Evolutionary conservation across 2,113 vertebrate species (phyloP), one percentile per base, ranked within the genome.

Genomic region (Petromus typicus): DNA sequence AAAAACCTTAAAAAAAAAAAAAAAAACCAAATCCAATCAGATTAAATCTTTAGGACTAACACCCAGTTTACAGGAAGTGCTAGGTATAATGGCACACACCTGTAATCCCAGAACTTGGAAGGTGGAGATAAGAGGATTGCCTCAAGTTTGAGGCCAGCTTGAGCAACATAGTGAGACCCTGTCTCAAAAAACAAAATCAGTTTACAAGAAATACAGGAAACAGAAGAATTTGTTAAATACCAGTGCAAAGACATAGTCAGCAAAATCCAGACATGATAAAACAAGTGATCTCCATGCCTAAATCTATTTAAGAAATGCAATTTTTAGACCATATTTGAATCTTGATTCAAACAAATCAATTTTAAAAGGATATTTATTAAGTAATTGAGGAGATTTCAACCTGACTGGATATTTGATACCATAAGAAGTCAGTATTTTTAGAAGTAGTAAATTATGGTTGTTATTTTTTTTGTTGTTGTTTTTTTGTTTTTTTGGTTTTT

Each of bases 1-100:
- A n/a, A n/a, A n/a, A n/a, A n/a, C n/a, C n/a, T n/a, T n/a, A n/a
- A 51, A 85, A 37, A 43, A 64, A 91, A 95, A 88, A 10, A 14
- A 14, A 23, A 66, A 43, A 40, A 9, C 11, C 32, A 91, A 69
- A 73, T 34, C 71, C 89, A 61, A 84, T 87, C 57, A 81, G 48
- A 95, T 86, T 78, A 93, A 91, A 89, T 14, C 8, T 87, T n/a
- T 54, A 76, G 45, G 61, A 87, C 57, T 57, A 84, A 93, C 9
- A 86, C 30, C 78, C 43, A 86, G 48, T n/a, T 69, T 84, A 73
- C 56, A 57, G 56, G 56, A 57, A 57, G 48, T 51, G 48, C 48
- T 51, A 51, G 48, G 48, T 10, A 51, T 51, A 10, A 51, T 10
- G 10, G 48, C 48, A 7, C 48, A 5, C 10, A 10, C 48, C 48